Conservation (phyloP, 2,113 vertebrate species). For the Abramis brama region DNA sequence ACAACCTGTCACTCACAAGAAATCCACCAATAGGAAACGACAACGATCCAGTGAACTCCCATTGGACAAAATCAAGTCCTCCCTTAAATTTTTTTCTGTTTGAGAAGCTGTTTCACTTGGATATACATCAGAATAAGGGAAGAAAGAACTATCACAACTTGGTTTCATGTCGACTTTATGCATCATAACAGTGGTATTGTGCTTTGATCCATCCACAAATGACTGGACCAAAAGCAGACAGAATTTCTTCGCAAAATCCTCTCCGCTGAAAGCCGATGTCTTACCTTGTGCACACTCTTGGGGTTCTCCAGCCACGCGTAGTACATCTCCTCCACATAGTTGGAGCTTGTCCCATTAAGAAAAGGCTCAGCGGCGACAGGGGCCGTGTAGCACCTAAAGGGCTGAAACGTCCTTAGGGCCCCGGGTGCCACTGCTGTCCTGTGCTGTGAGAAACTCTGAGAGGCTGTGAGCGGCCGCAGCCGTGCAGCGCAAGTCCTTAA, state of each 20-base stretch:
- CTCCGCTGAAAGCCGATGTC: neutral
- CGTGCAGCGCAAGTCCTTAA: conserved; percentile 88
- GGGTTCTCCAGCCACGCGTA: conserved; percentile 94
- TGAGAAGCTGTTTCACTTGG: too few species aligned
- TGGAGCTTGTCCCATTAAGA: conserved; percentile 90
- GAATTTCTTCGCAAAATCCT: neutral
- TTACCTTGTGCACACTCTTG: conserved; percentile 96
- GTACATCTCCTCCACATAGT: conserved; percentile 98
- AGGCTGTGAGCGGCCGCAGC: conserved; percentile 83
- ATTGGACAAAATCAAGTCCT: too few species aligned
- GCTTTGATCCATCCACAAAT: too few species aligned
- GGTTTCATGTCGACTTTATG: too few species aligned
- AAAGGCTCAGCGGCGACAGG: conserved; percentile 87
- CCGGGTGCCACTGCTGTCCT: conserved; percentile 67
- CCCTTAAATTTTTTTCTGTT: too few species aligned
- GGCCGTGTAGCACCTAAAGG: conserved; percentile 75
- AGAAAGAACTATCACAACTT: too few species aligned
- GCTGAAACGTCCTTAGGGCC: conserved; percentile 82
- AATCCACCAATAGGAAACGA: too few species aligned
- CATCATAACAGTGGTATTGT: neutral
- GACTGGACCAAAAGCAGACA: neutral
- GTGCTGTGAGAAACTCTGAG: conserved; percentile 77
- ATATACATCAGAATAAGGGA: too few species aligned
- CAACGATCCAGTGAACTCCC: too few species aligned
- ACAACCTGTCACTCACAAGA: too few species aligned